Percentiles rank a stretch among this genome's conserved stretches.
phyloP scores from a whole-genome alignment of 2,797 vertebrate species.

The Phataginus tetradactyla region DNA sequence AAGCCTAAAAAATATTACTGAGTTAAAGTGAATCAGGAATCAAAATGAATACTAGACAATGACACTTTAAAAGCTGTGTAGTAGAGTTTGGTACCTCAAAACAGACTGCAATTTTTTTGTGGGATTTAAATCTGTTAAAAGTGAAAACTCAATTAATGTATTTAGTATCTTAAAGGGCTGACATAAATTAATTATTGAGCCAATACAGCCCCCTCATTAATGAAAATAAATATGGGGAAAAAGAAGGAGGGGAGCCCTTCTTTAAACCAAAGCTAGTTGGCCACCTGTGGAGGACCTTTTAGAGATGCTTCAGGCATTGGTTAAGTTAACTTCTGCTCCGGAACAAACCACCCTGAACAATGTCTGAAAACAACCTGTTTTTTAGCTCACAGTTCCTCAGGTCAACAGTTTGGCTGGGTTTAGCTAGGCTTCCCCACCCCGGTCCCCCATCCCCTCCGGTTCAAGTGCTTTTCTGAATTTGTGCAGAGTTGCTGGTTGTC shows the following conservation, averaged over 20 bases:
- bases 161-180: background rate
- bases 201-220: background rate
- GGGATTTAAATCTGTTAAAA: background rate
- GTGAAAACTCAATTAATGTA: background rate
- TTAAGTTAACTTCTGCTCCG: background rate
- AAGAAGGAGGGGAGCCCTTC: background rate
- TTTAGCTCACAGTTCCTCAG: background rate
- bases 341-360: background rate
- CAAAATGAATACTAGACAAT: background rate
- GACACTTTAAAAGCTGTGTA: background rate
- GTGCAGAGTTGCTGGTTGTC: background rate
- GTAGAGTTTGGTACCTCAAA: background rate
- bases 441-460: too few species aligned
- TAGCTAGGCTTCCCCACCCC: background rate
- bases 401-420: background rate
- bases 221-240: background rate
- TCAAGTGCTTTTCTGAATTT: background rate
- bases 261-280: background rate
- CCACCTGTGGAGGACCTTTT: background rate
- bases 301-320: background rate
- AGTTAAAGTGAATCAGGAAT: background rate
- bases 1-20: background rate
- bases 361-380: background rate
- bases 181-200: background rate
- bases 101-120: background rate